A percentile compares a stretch with the other conserved stretches of the same genome.
Conservation (phyloP, 2,888 invertebrate species). For the Parnassius glacialis region DNA sequence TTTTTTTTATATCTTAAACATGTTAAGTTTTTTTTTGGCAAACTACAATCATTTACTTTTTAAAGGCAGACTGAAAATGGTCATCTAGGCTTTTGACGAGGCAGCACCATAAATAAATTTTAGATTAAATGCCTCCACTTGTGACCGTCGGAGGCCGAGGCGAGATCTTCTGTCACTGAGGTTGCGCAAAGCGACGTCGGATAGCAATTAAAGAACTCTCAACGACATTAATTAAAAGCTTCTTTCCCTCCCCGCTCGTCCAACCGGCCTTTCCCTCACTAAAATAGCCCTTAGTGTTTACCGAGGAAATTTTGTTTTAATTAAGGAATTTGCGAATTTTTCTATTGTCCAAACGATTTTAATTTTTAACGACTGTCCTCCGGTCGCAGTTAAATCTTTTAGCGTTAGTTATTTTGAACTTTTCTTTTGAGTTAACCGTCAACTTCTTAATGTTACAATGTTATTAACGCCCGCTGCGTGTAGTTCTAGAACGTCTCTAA, state of each 20-base stretch:
- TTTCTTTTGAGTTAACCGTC: conserved; percentile 15
- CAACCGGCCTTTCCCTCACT: conserved; percentile 39
- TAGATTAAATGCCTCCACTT: no score
- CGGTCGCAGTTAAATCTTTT: background rate
- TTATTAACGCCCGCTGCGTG: conserved; percentile 4
- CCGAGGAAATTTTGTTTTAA: conserved; percentile 61
- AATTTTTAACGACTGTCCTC: conserved; percentile 39
- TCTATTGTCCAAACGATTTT: conserved; percentile 35
- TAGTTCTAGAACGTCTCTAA: conserved; percentile 9
- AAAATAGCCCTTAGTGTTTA: conserved; percentile 63
- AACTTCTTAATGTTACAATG: conserved; percentile 17
- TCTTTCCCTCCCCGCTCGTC: conserved; percentile 41
- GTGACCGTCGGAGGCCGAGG: background rate
- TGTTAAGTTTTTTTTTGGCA: no score
- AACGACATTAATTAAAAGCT: conserved; percentile 73
- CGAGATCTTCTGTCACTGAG: background rate
- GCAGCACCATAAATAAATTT: no score
- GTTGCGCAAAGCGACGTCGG: conserved; percentile 54
- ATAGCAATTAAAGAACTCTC: conserved; percentile 68
- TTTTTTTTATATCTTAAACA: no score
- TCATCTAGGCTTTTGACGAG: no score
- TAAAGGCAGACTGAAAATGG: background rate
- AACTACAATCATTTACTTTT: no score
- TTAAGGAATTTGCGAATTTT: conserved; percentile 59
- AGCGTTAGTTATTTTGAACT: conserved; percentile 18